A percentile compares a stretch with the other conserved stretches of the same genome.
Evolutionary conservation across 30 jellyfish, hydroid and myxozoan genomes (phyloP).

Genomic region (Aurelia sp.): DNA sequence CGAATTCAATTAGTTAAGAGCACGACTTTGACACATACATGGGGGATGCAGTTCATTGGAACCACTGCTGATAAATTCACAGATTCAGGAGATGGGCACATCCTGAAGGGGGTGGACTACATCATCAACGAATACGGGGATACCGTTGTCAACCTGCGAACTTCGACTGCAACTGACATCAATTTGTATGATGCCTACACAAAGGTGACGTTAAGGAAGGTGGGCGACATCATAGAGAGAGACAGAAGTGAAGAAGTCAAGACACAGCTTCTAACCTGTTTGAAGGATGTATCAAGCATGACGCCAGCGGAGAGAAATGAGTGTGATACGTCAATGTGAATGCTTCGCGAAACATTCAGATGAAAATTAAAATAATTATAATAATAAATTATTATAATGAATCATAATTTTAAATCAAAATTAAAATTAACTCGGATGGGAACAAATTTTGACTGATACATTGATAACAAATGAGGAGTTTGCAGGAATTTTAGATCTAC

Average conservation of each 20-base stretch:
- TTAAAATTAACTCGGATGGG: too few species aligned
- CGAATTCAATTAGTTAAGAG: not conserved
- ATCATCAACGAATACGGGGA: constrained; percentile 4
- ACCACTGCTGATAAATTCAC: not conserved
- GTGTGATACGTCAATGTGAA: not conserved
- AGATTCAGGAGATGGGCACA: not conserved
- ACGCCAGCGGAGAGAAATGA: not conserved
- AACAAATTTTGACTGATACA: too few species aligned
- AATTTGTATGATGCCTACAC: constrained; percentile 22
- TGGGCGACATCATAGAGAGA: not conserved
- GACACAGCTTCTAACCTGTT: not conserved
- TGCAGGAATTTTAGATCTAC: too few species aligned
- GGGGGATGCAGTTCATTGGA: not conserved
- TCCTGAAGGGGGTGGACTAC: not conserved
- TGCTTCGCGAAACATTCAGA: too few species aligned
- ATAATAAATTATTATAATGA: too few species aligned
- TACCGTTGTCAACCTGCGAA: not conserved
- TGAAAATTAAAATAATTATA: too few species aligned
- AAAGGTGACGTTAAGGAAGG: not conserved
- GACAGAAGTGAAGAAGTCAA: not conserved
- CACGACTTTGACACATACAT: not conserved
- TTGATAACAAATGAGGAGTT: too few species aligned
- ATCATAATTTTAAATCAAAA: too few species aligned
- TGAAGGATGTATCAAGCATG: not conserved
- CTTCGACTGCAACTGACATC: not conserved